Base-by-base conservation (phyloP, 2,888 invertebrate genomes). In the Mayetiola destructor region DNA sequence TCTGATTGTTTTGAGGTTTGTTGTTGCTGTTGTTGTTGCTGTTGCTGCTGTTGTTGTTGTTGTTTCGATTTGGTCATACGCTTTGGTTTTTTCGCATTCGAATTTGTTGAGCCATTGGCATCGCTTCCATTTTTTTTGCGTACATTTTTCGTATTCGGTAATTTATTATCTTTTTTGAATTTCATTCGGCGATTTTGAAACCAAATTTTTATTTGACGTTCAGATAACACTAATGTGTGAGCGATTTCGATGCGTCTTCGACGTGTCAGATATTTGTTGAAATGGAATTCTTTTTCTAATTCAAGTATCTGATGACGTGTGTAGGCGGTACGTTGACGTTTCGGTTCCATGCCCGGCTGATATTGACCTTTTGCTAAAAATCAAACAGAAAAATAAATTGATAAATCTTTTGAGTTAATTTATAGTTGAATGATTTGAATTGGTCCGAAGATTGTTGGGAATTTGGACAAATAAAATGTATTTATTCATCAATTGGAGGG, bases 241-340 rank as follows among this genome's bases (percentile, higher is more conserved):
- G 96, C 95, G 71, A 96, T 95, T 77, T 96, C 96, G 75, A 96
- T 94, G 70, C 96, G 80, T 75, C 95, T 80, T 71, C 95, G 80
- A 65, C 96, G 80, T 60, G 95, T 94, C 72, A 96, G 80, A 77
- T 96, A 96, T 69, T 92, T 82, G 78, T 95, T 96, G 79, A 88
- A 95, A 73, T 95, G 94, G 74, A 96, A 96, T 77, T 95, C 95
- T 72, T 95, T 95, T 73, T 95, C 95, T 68, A 96, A 78, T 75
- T 96, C 95, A 71, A 96, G 79, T 69, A 95, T 94, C 79, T 96
- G 96, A 78, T 94, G 93, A 72, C 95, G 83, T 60, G 95, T 96
- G 79, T 96, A 96, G 61, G 95, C 95, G 64, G 95, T 96, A 65
- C 96, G 80, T 72, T 95, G 94, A 61, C 96, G 80, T 73, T 95